phyloP scores from a whole-genome alignment of 2,113 vertebrate species.

The Cairina moschata region DNA sequence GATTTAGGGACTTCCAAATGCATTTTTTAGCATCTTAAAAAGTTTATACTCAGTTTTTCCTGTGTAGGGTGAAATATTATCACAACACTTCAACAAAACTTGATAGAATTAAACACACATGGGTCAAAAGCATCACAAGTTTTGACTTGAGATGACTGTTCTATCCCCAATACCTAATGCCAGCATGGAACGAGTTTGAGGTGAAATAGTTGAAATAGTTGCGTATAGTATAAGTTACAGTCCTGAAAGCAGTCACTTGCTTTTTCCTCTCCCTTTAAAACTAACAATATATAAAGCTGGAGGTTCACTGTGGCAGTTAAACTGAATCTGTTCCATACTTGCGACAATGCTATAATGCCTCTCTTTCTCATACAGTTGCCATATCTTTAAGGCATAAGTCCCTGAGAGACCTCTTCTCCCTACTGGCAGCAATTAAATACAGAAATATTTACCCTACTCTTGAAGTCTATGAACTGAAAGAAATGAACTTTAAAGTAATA shows the following conservation, averaged over 20 bases:
- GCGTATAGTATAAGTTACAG: background rate
- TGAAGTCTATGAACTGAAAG: slow-evolving; percentile 61
- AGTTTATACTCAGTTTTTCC: background rate
- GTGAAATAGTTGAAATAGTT: background rate
- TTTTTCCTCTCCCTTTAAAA: background rate
- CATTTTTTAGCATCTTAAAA: background rate
- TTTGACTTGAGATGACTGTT: background rate
- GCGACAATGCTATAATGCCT: background rate
- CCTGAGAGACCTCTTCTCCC: slow-evolving; percentile 30
- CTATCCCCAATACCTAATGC: background rate
- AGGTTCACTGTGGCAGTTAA: background rate
- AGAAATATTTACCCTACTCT: slow-evolving; percentile 73
- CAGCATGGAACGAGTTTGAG: background rate
- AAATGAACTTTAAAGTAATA: slow-evolving; percentile 72
- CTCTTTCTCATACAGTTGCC: background rate
- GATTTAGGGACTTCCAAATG: background rate
- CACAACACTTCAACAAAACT: background rate
- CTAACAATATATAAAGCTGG: background rate
- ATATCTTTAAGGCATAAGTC: slow-evolving; percentile 55
- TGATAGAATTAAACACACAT: background rate
- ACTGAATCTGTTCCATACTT: slow-evolving; percentile 1
- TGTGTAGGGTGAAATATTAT: background rate
- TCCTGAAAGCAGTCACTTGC: background rate
- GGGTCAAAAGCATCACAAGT: background rate
- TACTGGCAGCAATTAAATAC: slow-evolving; percentile 45